Percentiles rank a stretch among this genome's conserved stretches.
phyloP scores from a whole-genome alignment of 2,113 vertebrate genomes.

The Pygoscelis antarcticus region DNA sequence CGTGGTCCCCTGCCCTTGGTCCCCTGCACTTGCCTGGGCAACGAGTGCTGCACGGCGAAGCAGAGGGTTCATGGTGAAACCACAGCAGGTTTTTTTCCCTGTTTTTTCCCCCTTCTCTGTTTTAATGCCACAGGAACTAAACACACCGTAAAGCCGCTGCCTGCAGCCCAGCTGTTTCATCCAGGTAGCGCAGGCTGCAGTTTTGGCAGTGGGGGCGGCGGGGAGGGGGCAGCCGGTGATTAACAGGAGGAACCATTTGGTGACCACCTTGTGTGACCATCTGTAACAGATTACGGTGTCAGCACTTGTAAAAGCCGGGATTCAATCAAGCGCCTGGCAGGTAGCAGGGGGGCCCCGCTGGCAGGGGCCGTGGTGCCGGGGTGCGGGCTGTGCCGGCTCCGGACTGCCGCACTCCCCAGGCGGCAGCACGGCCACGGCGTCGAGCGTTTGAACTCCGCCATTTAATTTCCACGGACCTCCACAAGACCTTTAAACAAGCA shows the following conservation, averaged over 20 bases:
- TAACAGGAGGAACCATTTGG: slow-evolving; percentile 55
- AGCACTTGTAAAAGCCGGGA: slow-evolving; percentile 18
- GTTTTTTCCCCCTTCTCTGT: not conserved
- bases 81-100: not conserved
- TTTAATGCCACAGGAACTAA: slow-evolving; percentile 15
- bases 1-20: fast-evolving
- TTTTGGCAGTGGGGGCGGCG: fast-evolving
- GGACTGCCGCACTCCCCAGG: not conserved
- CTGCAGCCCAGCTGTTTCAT: not conserved
- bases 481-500: not conserved
- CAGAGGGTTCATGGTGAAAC: fast-evolving
- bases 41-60: fast-evolving
- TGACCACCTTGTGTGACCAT: slow-evolving; percentile 73
- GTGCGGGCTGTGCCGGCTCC: not conserved
- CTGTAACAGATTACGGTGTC: slow-evolving; percentile 67
- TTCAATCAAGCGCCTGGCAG: slow-evolving; percentile 63
- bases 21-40: fast-evolving
- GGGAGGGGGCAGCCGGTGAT: not conserved
- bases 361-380: not conserved
- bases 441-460: not conserved
- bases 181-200: slow-evolving; percentile 32
- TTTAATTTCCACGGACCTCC: slow-evolving; percentile 6
- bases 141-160: not conserved
- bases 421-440: not conserved
- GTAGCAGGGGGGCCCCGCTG: not conserved